Conservation (phyloP, 2,888 invertebrate genomes). For the Hyalella azteca region DNA sequence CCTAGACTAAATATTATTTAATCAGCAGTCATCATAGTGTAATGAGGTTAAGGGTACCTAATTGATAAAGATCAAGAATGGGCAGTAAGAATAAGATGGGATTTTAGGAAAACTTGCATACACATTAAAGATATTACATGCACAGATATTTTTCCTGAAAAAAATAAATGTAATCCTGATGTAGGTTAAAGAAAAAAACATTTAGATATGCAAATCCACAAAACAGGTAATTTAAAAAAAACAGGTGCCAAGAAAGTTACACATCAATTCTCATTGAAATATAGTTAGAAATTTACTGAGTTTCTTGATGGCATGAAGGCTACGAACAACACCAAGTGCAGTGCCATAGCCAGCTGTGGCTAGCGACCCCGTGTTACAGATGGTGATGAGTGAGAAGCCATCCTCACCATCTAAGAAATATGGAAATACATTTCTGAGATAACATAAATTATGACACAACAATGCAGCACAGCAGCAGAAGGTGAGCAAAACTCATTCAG, state of each 20-base stretch:
- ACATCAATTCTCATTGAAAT: too few species aligned
- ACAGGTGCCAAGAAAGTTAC: too few species aligned
- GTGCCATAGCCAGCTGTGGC: conserved; percentile 98
- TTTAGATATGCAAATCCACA: neutral
- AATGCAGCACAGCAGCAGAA: too few species aligned
- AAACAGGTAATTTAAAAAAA: neutral
- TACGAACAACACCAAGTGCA: conserved; percentile 92
- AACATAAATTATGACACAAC: too few species aligned
- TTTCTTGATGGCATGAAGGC: conserved; percentile 68
- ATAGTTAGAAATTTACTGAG: neutral
- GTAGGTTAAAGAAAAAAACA: neutral
- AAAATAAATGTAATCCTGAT: neutral
- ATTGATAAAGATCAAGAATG: too few species aligned
- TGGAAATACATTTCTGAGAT: too few species aligned
- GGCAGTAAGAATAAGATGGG: too few species aligned
- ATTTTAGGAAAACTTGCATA: too few species aligned
- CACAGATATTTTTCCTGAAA: neutral
- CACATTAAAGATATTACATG: too few species aligned
- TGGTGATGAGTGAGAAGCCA: conserved; percentile 81
- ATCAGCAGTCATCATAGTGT: too few species aligned
- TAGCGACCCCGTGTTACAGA: conserved; percentile 97
- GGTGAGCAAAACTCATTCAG: neutral
- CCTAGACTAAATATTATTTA: too few species aligned
- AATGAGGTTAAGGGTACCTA: too few species aligned
- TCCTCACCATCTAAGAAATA: conserved; percentile 67